These are phyloP conservation scores for Thymelicus acteon DNA, from an alignment of 2,888 invertebrate genomes.

Conservation along the genomic window DNA sequence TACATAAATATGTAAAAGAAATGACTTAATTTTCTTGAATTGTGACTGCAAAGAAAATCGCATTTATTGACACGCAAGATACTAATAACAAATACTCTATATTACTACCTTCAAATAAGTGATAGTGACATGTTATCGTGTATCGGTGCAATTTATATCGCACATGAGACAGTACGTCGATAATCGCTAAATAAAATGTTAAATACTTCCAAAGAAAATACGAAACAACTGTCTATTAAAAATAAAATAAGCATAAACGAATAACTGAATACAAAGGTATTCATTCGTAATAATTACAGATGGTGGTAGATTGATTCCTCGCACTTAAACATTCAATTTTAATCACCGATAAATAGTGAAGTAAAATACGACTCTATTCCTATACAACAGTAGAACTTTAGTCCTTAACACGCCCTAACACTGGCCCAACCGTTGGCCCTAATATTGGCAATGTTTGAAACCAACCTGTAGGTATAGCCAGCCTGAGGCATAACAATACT, in stretches of 20 bases:
- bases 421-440: too few species aligned
- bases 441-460: too few species aligned
- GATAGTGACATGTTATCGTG: background rate
- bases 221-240: background rate
- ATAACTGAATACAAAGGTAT: background rate
- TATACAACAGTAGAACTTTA: background rate
- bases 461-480: too few species aligned
- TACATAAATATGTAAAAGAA: too few species aligned
- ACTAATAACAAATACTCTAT: background rate
- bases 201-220: background rate
- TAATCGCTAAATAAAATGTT: background rate
- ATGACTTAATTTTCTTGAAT: too few species aligned
- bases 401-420: background rate
- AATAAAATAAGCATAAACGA: background rate
- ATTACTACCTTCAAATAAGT: background rate
- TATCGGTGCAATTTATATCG: background rate
- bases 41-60: too few species aligned
- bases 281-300: background rate
- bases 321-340: background rate
- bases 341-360: background rate
- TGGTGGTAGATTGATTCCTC: background rate
- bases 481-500: too few species aligned
- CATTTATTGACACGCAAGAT: too few species aligned
- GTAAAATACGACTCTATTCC: background rate
- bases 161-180: background rate